Base-by-base conservation (phyloP, 2,888 invertebrate genomes). In the Pyrrhia umbra region DNA sequence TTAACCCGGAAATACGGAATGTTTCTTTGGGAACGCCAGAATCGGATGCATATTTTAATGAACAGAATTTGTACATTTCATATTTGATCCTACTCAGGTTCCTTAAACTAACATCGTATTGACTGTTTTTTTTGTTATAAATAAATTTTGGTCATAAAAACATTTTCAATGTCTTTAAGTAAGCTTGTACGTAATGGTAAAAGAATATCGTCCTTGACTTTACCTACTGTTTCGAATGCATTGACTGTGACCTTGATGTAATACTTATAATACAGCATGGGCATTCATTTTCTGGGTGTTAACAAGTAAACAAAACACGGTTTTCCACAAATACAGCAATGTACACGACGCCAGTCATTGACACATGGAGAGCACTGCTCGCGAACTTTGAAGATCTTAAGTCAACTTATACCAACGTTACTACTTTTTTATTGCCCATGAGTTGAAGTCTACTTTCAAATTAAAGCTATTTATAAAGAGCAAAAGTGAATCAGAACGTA, bases 181-280 rank as follows among this genome's bases (percentile, higher is more conserved):
- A 18, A 20, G 8, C 40, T 42, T 18, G 16, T 20, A 46, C 45
- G 45, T 69, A 47, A 58, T 42, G 37, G 23, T 30, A n/a, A 25
- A 20, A 49, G 39, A 27, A 43, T 43, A 8, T n/a, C 5, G 18
- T 46, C 62, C 69, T 69, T 70, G 69, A 75, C 50, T 46, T 55
- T 61, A 75, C 9, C 6, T n/a, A 30, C 40, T 47, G 51, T 75
- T 68, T 75, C 20, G 62, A 69, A 69, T 50, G 75, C 61, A 30
- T 60, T 69, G 54, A 42, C 50, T 61, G 18, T 55, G 75, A 69
- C 70, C 70, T 75, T 69, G 43, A 55, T 16, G 30, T 68, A 50
- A 60, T 68, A 49, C 40, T 42, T 42, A 69, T 40, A 52, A 40
- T 30, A 46, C 13, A 18, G 16, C 16, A 30, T 60, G 37, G 25